Base-by-base conservation (phyloP, 2,113 vertebrate species). In the Phocoena sinus region DNA sequence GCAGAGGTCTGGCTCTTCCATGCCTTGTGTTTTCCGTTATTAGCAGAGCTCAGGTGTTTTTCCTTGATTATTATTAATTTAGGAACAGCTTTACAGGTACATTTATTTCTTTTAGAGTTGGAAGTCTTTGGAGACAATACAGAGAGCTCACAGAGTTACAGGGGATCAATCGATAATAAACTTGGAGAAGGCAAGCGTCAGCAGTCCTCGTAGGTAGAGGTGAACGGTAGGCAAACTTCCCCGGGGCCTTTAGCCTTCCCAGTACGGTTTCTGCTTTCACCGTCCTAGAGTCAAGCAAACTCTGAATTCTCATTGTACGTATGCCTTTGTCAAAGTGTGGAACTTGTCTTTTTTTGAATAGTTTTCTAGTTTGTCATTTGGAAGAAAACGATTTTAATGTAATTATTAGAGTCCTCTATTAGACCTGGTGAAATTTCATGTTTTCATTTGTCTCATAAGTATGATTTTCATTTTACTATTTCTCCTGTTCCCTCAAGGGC, bases 1-100 rank as follows among this genome's bases (percentile, higher is more conserved):
- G 98, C 97, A 97, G 97, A 97, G 97, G 92, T 79, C 63, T 63
- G 83, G 92, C 73, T 83, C 50, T 80, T 58, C 8, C 20, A 2
- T 63, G 89, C 67, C 88, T 53, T 13, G 33, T 60, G 85, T 44
- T 80, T 76, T 11, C 23, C 88, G n/a, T 53, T 21, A 12, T 70
- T 80, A 36, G 82, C 73, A 20, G 94, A 3, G 70, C 91, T 83
- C 88, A 60, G 62, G 83, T 81, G 91, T 50, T 76, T 91, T 60
- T 33, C 41, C 33, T 56, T 56, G 71, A 15, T 31, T 80, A 53
- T 85, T 56, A 60, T 82, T 38, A 44, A 71, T 89, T 80, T 60
- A 93, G 90, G 76, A 67, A 62, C 74, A 56, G 70, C 80, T 76
- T 53, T 80, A 38, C n/a, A 26, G 53, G 74, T 36, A 14, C 70